phyloP scores from a whole-genome alignment of 23 tunicate species.

The Aplidium turbinatum region DNA sequence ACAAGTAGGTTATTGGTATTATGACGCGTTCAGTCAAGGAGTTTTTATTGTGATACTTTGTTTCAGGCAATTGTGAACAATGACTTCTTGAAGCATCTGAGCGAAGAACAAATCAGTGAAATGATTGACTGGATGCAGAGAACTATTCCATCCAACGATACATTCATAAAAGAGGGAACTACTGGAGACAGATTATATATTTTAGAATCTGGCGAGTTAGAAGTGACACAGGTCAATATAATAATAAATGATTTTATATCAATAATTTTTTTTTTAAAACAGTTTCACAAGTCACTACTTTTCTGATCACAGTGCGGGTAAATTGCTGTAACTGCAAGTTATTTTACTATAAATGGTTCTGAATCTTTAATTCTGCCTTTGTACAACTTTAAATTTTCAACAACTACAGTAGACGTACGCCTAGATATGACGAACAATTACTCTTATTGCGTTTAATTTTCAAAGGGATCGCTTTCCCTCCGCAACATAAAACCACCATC shows the following conservation, averaged over 20 bases:
- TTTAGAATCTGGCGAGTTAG: conserved; percentile 82
- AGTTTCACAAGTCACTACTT: neutral
- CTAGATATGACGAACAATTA: too few species aligned
- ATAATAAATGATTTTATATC: neutral
- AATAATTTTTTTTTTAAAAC: neutral
- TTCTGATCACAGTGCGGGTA: neutral
- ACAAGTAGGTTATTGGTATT: neutral
- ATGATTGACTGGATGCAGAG: conserved; percentile 89
- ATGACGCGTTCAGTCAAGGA: too few species aligned
- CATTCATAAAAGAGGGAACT: conserved; percentile 92
- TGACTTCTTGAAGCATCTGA: conserved; percentile 64
- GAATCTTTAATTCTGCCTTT: too few species aligned
- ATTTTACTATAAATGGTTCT: too few species aligned
- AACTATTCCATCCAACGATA: conserved; percentile 51
- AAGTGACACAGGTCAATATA: conserved; percentile 80
- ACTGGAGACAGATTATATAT: conserved; percentile 94
- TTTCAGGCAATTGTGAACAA: conserved; percentile 75
- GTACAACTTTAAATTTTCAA: too few species aligned
- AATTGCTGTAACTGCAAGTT: neutral
- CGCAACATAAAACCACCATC: conserved; percentile 54
- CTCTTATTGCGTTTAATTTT: too few species aligned
- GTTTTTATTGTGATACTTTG: neutral
- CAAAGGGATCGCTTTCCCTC: conserved; percentile 11
- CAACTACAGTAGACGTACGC: too few species aligned
- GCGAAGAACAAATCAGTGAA: conserved; percentile 62